A percentile compares a stretch with the other conserved stretches of the same genome.
Conservation (phyloP, 2,888 invertebrate genomes). For the Lasioglossum lativentre region DNA sequence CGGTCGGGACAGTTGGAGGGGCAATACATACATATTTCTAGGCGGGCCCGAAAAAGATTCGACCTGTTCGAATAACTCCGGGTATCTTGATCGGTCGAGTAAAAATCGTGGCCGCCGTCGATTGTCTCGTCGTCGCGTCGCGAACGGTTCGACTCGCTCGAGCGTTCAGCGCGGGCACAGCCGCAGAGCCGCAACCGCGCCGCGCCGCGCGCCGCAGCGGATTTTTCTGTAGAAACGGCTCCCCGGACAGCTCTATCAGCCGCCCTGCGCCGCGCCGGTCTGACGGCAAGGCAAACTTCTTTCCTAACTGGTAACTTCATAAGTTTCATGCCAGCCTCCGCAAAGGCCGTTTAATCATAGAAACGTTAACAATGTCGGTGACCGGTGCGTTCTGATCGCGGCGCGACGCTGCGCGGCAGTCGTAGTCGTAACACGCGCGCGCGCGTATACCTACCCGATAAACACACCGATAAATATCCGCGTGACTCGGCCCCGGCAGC, state of each 20-base stretch:
- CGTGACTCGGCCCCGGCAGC: slow-evolving; percentile 32
- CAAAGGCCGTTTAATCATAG: slow-evolving; percentile 44
- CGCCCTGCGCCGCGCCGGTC: not conserved
- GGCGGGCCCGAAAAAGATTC: not conserved
- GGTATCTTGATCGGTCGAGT: slow-evolving; percentile 12
- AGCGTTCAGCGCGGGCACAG: not conserved
- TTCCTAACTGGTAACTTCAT: slow-evolving; percentile 14
- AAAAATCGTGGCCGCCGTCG: not conserved
- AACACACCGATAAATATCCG: slow-evolving; percentile 48
- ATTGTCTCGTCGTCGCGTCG: not conserved
- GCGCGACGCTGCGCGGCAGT: not conserved
- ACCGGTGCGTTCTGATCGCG: slow-evolving; percentile 28
- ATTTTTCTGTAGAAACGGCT: not conserved
- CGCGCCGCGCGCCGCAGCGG: not conserved
- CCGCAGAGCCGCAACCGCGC: no score
- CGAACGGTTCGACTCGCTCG: slow-evolving; percentile 1
- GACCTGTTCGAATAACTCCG: slow-evolving; percentile 7
- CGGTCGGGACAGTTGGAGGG: not conserved
- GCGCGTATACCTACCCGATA: slow-evolving; percentile 32
- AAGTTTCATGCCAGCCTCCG: slow-evolving; percentile 36
- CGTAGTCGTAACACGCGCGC: not conserved
- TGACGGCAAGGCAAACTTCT: slow-evolving; percentile 51
- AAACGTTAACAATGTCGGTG: slow-evolving; percentile 26
- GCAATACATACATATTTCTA: slow-evolving; percentile 18
- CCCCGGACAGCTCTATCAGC: slow-evolving; percentile 23